Evolutionary conservation across 2,888 invertebrate genomes (phyloP).

Genomic region (Standfussiana lucernea): DNA sequence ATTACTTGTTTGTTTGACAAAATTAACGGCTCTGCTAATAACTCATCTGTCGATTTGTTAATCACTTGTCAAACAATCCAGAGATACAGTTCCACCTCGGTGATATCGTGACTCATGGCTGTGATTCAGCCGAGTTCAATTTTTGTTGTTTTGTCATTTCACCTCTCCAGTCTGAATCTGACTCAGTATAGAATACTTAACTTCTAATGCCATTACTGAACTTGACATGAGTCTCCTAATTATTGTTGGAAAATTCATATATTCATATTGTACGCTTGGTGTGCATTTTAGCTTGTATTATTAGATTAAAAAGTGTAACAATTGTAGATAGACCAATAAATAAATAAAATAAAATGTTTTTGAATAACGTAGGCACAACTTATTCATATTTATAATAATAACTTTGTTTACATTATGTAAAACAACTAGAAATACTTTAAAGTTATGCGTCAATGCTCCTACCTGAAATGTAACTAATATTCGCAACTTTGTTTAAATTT

Average conservation of each 20-base stretch:
- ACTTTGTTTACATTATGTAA: constrained; percentile 37
- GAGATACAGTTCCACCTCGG: constrained; percentile 62
- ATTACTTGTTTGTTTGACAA: constrained; percentile 81
- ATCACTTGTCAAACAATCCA: constrained; percentile 75
- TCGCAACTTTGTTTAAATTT: constrained; percentile 27
- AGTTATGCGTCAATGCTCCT: constrained; percentile 33
- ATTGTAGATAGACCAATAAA: too few species aligned
- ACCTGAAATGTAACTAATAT: constrained; percentile 30
- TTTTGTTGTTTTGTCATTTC: constrained; percentile 74
- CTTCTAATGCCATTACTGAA: constrained; percentile 50
- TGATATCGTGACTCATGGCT: constrained; percentile 65
- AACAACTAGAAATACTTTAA: constrained; percentile 21
- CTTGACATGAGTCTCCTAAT: constrained; percentile 53
- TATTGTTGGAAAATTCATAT: constrained; percentile 66
- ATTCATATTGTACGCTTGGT: too few species aligned
- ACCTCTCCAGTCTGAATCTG: constrained; percentile 74
- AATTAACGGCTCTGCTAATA: constrained; percentile 73
- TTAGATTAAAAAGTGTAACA: too few species aligned
- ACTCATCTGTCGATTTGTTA: constrained; percentile 69
- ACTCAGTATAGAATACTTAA: constrained; percentile 58
- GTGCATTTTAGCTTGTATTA: too few species aligned
- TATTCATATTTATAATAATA: constrained; percentile 49
- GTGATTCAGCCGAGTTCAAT: constrained; percentile 71
- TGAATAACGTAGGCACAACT: constrained; percentile 10
- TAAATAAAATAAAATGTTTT: too few species aligned